phyloP scores from a whole-genome alignment of 1,140 invertebrate genomes.

The Eumaeus atala region DNA sequence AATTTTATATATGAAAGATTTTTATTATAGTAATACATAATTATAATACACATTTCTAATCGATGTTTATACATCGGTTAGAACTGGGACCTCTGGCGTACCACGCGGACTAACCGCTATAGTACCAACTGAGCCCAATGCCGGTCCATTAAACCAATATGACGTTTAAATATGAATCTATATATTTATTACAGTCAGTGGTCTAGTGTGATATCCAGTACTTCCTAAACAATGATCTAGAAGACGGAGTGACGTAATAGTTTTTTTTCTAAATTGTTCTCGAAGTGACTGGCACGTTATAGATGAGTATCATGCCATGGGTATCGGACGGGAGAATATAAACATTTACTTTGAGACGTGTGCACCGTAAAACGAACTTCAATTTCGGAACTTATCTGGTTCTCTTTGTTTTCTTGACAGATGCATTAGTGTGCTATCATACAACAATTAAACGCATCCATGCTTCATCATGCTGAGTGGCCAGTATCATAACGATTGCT shows the following conservation, averaged over 20 bases:
- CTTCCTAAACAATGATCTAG: conserved; percentile 2
- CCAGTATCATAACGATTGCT: conserved; percentile 50
- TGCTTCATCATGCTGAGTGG: conserved; percentile 29
- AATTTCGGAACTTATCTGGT: conserved; percentile 58
- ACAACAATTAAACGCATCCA: conserved; percentile 67
- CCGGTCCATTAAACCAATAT: too few relatives aligned
- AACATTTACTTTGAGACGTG: conserved; percentile 65
- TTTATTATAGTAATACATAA: too few relatives aligned
- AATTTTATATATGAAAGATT: too few relatives aligned
- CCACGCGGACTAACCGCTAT: too few relatives aligned
- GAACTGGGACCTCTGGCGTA: too few relatives aligned
- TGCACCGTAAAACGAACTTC: conserved; percentile 42
- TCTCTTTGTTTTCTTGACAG: conserved; percentile 68
- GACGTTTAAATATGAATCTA: too few relatives aligned
- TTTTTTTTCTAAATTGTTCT: conserved; percentile 6
- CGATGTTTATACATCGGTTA: too few relatives aligned
- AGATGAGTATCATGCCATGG: conserved; percentile 41
- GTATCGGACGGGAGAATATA: conserved; percentile 59
- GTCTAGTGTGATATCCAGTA: too few relatives aligned
- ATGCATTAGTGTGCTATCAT: conserved; percentile 68
- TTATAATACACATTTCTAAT: too few relatives aligned
- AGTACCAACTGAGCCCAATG: too few relatives aligned
- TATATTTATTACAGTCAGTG: too few relatives aligned
- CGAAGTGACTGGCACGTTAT: conserved; percentile 57
- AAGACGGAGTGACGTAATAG: conserved; percentile 5